A percentile compares a stretch with the other conserved stretches of the same genome.
phyloP scores from a whole-genome alignment of 1,140 invertebrate genomes.

The Ericerus pela region DNA sequence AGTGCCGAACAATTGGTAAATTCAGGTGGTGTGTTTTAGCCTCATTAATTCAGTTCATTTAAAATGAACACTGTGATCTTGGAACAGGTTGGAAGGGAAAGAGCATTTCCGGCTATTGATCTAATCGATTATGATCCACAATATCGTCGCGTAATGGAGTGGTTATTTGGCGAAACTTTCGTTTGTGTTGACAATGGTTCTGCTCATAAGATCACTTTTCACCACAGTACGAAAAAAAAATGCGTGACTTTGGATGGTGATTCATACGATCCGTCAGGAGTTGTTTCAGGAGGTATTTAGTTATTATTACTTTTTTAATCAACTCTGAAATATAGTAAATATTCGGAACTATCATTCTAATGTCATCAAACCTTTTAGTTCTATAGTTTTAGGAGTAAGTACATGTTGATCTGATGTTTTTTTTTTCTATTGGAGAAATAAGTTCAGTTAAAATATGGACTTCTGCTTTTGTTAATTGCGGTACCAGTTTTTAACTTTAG shows the following conservation, averaged over 20 bases:
- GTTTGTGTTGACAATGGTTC: slow-evolving; percentile 65
- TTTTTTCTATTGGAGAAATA: too few species aligned
- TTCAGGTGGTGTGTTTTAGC: slow-evolving; percentile 17
- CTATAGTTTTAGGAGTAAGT: too few species aligned
- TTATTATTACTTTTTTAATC: too few species aligned
- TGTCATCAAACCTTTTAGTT: too few species aligned
- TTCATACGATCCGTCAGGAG: slow-evolving; percentile 75
- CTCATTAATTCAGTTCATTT: background rate
- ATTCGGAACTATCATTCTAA: too few species aligned
- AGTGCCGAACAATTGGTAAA: slow-evolving; percentile 58
- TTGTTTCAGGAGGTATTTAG: slow-evolving; percentile 52
- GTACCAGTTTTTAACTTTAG: too few species aligned
- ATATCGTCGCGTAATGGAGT: slow-evolving; percentile 64
- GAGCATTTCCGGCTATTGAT: slow-evolving; percentile 67
- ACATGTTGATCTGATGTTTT: too few species aligned
- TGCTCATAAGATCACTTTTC: slow-evolving; percentile 66
- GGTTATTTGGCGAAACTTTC: slow-evolving; percentile 74
- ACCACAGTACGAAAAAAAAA: slow-evolving; percentile 37
- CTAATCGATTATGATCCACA: slow-evolving; percentile 60
- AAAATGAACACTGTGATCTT: background rate
- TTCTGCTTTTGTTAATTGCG: too few species aligned
- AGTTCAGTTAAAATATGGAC: too few species aligned
- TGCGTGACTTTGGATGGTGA: slow-evolving; percentile 88
- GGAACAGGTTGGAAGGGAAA: slow-evolving; percentile 49
- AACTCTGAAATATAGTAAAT: too few species aligned